phyloP scores from a whole-genome alignment of 2,888 invertebrate genomes.

The Toxonevra muliebris region DNA sequence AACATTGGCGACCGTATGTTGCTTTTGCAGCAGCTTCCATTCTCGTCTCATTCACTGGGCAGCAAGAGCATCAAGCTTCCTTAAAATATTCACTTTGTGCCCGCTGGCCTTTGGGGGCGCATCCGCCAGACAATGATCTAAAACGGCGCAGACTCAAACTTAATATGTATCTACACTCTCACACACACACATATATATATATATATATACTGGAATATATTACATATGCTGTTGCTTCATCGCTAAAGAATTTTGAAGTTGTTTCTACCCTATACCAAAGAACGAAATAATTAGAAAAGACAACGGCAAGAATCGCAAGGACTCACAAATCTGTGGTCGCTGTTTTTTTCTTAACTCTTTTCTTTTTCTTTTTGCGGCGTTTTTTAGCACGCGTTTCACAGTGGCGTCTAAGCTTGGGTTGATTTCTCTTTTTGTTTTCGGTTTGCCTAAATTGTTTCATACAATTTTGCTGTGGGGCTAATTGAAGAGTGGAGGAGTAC shows the following conservation, averaged over 20 bases:
- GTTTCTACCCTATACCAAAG: not conserved
- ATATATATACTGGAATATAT: constrained; percentile 17
- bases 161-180: not conserved
- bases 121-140: constrained; percentile 31
- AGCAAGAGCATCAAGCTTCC: constrained; percentile 1
- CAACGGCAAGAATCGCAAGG: not conserved
- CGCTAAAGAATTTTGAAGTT: not conserved
- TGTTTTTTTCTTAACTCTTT: not conserved
- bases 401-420: not conserved
- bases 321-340: too few species aligned
- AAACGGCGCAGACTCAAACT: constrained; percentile 10
- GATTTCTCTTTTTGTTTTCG: not conserved
- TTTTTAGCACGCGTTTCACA: constrained; percentile 20
- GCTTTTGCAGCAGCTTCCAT: not conserved
- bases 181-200: not conserved
- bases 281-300: not conserved
- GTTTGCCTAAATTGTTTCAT: not conserved
- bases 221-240: constrained; percentile 12
- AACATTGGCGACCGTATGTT: not conserved
- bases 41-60: constrained; percentile 12
- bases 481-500: constrained; percentile 27
- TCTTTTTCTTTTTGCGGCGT: not conserved
- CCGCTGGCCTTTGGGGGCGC: constrained; percentile 34
- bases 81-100: constrained; percentile 30
- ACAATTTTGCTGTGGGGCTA: constrained; percentile 23